Base-by-base conservation (phyloP, 2,797 vertebrate genomes). In the Muscicapa comitata region DNA sequence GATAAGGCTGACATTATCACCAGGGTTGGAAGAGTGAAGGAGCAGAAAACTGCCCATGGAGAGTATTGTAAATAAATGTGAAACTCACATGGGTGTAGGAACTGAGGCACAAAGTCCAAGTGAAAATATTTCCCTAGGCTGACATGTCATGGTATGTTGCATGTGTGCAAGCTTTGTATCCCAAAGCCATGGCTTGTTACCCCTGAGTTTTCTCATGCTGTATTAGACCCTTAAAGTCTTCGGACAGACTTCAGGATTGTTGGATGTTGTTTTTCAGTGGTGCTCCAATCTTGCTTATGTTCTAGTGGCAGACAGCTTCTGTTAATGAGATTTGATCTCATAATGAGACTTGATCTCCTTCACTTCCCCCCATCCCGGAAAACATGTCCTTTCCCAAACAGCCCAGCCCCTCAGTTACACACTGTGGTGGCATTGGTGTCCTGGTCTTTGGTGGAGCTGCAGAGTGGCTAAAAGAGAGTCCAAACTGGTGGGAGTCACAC, bases 1-100 rank as follows among this genome's bases (percentile, higher is more conserved):
- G 92, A 25, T 93, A 92, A 95, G 58, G 53, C 68, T 82, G 82
- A 58, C 76, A 40, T 68, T 94, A 89, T 94, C 75, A 77, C 80
- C 25, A 37, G 17, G 18, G 4, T 8, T 84, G 90, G 81, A 75
- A 86, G 89, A 93, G 65, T 68, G 79, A 93, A 95, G 86, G 75
- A 80, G 61, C 29, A 94, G 75, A 94, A 83, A 89, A 54, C 89
- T 95, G 65, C 75, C 51, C 11, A 4, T 89, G 53, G 45, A 92
- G 83, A 40, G 57, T 51, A 43, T 58, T 74, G 78, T 74, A 92
- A 92, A 94, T 87, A 92, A 63, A 67, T n/a, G 57, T 51, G 67
- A 71, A 89, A 71, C 37, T 10, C 57, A 87, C 18, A 4, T 28
- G 54, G 4, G 8, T 75, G 42, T 55, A 87, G 45, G 37, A 33